Conservation (phyloP, 2,113 vertebrate genomes). For the Etheostoma cragini region DNA sequence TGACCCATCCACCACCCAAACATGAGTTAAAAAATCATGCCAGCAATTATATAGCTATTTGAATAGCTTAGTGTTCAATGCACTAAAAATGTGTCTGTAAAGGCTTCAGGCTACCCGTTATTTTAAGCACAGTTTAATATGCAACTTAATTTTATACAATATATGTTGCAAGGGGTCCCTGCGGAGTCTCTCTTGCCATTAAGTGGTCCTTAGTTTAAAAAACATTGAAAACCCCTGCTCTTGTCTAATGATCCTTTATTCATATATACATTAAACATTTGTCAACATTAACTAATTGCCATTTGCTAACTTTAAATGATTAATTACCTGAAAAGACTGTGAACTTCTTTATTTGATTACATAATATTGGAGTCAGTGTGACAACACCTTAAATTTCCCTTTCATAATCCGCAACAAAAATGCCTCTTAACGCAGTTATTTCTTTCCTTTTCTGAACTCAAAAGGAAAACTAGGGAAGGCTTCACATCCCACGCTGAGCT, state of each 20-base stretch:
- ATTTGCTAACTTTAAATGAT: conserved; percentile 67
- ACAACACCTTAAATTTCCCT: conserved; percentile 13
- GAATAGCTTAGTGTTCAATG: no score
- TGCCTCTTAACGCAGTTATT: background rate
- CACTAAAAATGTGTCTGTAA: no score
- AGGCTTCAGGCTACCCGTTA: no score
- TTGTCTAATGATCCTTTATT: conserved; percentile 68
- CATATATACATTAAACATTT: conserved; percentile 72
- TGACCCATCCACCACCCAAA: no score
- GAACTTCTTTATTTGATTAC: conserved; percentile 52
- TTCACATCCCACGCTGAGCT: conserved; percentile 32
- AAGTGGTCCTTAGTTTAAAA: no score
- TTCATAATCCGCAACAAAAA: conserved; percentile 22
- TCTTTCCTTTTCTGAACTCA: background rate
- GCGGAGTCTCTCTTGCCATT: no score
- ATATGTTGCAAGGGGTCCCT: no score
- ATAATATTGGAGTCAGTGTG: conserved; percentile 14
- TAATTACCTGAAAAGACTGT: conserved; percentile 59
- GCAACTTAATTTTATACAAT: no score
- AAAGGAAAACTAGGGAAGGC: conserved; percentile 17
- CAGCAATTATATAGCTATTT: no score
- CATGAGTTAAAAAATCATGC: no score
- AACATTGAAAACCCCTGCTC: no score
- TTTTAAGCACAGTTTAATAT: no score
- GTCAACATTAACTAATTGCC: conserved; percentile 66